Evolutionary conservation across 1,140 invertebrate species (phyloP), one percentile per base, ranked within the genome.

Genomic region (Aradophagus sp.): DNA sequence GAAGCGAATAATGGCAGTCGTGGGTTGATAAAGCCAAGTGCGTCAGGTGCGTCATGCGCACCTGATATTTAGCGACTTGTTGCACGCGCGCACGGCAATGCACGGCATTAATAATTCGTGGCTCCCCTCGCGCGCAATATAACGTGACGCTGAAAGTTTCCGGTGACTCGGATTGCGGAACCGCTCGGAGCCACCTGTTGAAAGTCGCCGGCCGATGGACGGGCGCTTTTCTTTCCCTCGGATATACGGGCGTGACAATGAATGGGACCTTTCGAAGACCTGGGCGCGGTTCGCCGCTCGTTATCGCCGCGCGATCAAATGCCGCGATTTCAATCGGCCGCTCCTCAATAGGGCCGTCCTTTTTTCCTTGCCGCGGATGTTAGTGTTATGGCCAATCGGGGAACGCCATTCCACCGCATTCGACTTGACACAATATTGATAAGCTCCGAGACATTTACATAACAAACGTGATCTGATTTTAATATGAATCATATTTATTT

Each of bases 31-130:
- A n/a, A n/a, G n/a, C n/a, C n/a, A n/a, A 61, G 35, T 15, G 45
- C 34, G 47, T 62, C 48, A 63, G 59, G 48, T 53, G 44, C 41
- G 36, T 23, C 39, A 44, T 31, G 55, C 41, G 68, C 78, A 79
- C 78, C 78, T 81, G 78, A 81, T 79, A 27, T 73, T 44, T 67
- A 10, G 32, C 69, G 69, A 78, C 78, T 75, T 77, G 76, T 80
- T 79, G 73, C 77, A 68, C 70, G 65, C 38, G 47, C 68, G 42
- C 34, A 35, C 50, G 48, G 42, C 76, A 77, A 77, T 76, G 75
- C 68, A 52, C 38, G 52, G 39, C 61, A 65, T 71, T 79, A 79
- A 70, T 70, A 58, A 79, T 80, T 78, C 74, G 68, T 73, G 66
- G 47, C 47, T 38, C 73, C 62, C 47, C 70, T 74, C 67, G 75